Evolutionary conservation across 2,797 vertebrate genomes (phyloP), one percentile per base, ranked within the genome.

Genomic region (Galago senegalensis): DNA sequence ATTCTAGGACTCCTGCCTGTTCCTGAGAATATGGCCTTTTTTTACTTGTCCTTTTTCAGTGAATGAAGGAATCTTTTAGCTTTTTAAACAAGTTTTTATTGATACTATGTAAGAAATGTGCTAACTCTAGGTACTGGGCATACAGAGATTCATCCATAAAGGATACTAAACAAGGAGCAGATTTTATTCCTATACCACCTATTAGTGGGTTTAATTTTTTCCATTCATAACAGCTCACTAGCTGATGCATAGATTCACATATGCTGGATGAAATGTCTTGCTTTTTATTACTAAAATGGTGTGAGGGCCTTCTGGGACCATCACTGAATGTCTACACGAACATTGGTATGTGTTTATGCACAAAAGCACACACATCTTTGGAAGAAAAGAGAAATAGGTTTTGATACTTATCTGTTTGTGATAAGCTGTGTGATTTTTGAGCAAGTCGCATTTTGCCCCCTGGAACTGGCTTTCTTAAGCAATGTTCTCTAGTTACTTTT

Each of bases 361-460:
- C 23, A 94, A 95, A 95, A 80, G 34, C 37, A 82, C 34, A 92
- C 31, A 69, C 3, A 76, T 61, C 31, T 79, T 93, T 93, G 60
- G 25, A 53, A 76, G 89, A 83, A 95, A 67, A 34, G 21, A 94
- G 37, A 60, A 73, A 77, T 4, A 4, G 20, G 11, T 76, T 93
- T 88, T 89, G 69, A 84, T 49, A 56, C 13, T 89, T 70, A 56
- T 17, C 20, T 60, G 56, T 18, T 67, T 95, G 20, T 84, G 53
- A 27, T 25, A 56, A 93, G 43, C 63, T 67, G 11, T 1, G 0
- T 31, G 13, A 56, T 87, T 95, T 96, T 76, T 7, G 7, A 87
- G 7, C 10, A 95, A 12, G 40, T 81, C 12, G 20, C 13, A 40
- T 63, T 80, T 37, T 58, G 37, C 69, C 92, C n/a, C n/a, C 25